A percentile compares a stretch with the other conserved stretches of the same genome.
Conservation (phyloP, 2,113 vertebrate species). For the Sminthopsis crassicaudata region DNA sequence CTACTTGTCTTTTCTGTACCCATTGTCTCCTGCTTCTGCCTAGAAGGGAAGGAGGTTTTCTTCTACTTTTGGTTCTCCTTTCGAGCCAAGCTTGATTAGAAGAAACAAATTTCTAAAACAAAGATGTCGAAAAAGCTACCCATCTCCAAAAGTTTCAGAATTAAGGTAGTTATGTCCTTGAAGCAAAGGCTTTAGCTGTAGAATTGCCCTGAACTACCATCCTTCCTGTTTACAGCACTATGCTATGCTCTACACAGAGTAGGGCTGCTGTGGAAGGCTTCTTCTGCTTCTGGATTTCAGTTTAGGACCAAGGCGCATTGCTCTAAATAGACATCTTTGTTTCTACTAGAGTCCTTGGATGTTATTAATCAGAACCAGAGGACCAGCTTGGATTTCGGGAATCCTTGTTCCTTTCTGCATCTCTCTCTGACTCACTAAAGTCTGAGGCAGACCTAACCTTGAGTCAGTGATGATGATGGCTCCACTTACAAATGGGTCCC, state of each 20-base stretch:
- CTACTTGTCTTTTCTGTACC: neutral
- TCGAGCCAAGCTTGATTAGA: neutral
- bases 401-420: neutral
- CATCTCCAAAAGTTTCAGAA: neutral
- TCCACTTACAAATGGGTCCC: neutral
- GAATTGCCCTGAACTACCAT: constrained; percentile 18
- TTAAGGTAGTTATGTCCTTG: constrained; percentile 48
- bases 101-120: constrained; percentile 42
- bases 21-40: neutral
- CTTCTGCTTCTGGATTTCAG: neutral
- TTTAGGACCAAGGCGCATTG: neutral
- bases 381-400: neutral
- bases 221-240: neutral
- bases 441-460: neutral
- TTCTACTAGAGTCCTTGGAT: neutral
- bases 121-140: neutral
- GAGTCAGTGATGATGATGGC: neutral
- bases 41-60: neutral
- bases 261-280: neutral
- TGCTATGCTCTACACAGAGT: fast-evolving
- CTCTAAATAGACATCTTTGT: neutral
- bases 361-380: neutral
- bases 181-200: constrained; percentile 14
- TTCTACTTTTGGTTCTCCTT: neutral
- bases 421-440: neutral